phyloP scores from a whole-genome alignment of 2,888 invertebrate genomes.

The Acleris laterana region DNA sequence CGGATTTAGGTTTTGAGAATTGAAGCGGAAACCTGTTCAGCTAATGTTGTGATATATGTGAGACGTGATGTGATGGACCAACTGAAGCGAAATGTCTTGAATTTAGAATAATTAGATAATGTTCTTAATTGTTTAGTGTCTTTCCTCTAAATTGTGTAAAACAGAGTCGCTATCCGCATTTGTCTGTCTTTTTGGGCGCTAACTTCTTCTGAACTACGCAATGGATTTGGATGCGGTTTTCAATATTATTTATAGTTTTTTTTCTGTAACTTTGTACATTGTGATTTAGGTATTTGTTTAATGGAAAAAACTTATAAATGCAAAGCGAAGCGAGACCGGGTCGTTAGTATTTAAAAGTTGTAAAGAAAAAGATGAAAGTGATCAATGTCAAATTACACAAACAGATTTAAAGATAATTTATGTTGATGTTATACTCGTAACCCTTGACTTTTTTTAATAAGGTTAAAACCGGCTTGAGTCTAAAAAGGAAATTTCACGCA shows the following conservation, averaged over 20 bases:
- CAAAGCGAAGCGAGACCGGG: too few species aligned
- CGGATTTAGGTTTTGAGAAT: constrained; percentile 35
- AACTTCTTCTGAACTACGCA: too few species aligned
- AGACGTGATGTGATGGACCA: constrained; percentile 5
- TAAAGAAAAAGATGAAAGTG: too few species aligned
- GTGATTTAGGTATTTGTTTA: too few species aligned
- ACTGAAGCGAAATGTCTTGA: neutral
- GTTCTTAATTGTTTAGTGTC: too few species aligned
- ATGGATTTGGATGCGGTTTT: neutral
- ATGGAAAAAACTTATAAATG: too few species aligned
- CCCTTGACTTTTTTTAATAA: constrained; percentile 3
- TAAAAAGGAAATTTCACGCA: neutral
- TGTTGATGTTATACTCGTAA: neutral
- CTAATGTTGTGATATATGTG: constrained; percentile 11
- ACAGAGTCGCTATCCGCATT: too few species aligned
- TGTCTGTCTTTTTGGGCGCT: too few species aligned
- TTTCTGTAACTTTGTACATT: too few species aligned
- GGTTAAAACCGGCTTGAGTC: neutral
- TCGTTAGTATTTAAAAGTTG: too few species aligned
- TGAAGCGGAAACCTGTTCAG: constrained; percentile 28
- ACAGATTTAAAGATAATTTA: neutral
- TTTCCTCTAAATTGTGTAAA: too few species aligned
- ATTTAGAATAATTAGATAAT: neutral
- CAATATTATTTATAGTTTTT: too few species aligned
- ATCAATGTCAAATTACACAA: neutral